Percentiles rank a stretch among this genome's conserved stretches.
Conservation (phyloP, 2,888 invertebrate species). For the Electrophaes corylata region DNA sequence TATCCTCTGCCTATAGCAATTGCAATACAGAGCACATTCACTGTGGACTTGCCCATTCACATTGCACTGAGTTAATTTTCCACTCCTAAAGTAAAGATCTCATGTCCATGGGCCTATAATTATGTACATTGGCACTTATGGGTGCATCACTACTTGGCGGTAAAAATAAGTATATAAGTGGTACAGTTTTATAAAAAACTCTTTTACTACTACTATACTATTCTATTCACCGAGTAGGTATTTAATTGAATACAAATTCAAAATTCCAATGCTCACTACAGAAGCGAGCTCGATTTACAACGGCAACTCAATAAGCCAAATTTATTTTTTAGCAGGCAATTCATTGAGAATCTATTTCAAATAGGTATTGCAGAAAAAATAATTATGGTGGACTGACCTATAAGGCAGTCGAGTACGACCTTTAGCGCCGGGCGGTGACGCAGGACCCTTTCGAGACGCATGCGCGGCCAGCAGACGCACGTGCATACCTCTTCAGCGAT, state of each 20-base stretch:
- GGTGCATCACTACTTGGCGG: too few species aligned
- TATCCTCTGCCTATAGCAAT: too few species aligned
- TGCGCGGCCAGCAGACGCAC: slow-evolving; percentile 91
- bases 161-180: too few species aligned
- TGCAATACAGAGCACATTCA: too few species aligned
- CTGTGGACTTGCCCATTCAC: too few species aligned
- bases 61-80: too few species aligned
- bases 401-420: slow-evolving; percentile 90
- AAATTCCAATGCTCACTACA: neutral
- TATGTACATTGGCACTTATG: too few species aligned
- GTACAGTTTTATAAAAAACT: too few species aligned
- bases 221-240: neutral
- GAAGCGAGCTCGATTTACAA: neutral
- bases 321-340: neutral
- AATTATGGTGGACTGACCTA: slow-evolving; percentile 81
- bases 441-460: slow-evolving; percentile 89
- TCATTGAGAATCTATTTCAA: slow-evolving; percentile 2
- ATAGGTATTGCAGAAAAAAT: slow-evolving; percentile 2
- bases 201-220: neutral
- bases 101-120: too few species aligned
- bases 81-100: too few species aligned
- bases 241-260: slow-evolving; percentile 19
- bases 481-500: slow-evolving; percentile 91
- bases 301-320: neutral
- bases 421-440: slow-evolving; percentile 89